Percentiles rank a stretch among this genome's conserved stretches.
Conservation (phyloP, 2,113 vertebrate species). For the Muntiacus muntjak region DNA sequence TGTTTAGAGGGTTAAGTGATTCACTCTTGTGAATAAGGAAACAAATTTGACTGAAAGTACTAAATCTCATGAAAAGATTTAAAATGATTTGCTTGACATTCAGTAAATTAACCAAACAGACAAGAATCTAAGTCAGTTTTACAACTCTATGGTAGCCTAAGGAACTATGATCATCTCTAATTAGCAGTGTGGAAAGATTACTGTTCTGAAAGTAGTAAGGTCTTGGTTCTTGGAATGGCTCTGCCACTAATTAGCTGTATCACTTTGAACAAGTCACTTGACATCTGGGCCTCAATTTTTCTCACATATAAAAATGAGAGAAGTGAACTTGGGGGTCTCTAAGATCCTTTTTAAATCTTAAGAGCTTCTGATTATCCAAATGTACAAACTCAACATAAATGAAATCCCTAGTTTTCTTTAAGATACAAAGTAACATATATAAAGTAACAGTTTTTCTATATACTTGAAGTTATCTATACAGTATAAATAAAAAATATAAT, state of each 20-base stretch:
- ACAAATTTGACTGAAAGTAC: background rate
- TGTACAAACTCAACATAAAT: background rate
- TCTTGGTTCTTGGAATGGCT: background rate
- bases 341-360: background rate
- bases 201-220: background rate
- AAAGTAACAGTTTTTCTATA: background rate
- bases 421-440: background rate
- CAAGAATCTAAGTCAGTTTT: background rate
- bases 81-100: background rate
- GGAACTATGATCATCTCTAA: background rate
- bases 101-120: conserved; percentile 32
- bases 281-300: conserved; percentile 21
- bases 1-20: background rate
- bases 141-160: background rate
- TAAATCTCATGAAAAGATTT: conserved; percentile 10
- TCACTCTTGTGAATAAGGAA: background rate
- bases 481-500: background rate
- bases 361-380: background rate
- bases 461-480: background rate
- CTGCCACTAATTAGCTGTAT: conserved; percentile 40
- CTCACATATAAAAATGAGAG: background rate
- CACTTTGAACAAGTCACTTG: conserved; percentile 19
- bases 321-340: background rate
- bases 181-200: conserved; percentile 3
- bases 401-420: background rate